These are phyloP conservation scores for Eurystomus glaucurus DNA, from an alignment of 2,797 vertebrate genomes.

Conservation along the genomic window DNA sequence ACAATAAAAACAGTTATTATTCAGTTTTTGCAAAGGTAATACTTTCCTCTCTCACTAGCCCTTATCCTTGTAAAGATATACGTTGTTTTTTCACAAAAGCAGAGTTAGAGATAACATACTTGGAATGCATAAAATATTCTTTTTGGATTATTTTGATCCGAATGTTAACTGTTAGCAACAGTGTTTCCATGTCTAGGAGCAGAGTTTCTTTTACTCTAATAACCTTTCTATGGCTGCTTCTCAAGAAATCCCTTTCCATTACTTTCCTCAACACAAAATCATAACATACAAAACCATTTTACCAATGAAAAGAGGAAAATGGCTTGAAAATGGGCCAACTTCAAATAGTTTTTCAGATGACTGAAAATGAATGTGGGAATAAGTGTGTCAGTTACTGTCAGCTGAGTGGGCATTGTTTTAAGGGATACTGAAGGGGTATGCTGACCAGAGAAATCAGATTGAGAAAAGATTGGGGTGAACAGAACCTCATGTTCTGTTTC, in stretches of 20 bases:
- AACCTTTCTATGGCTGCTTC: neutral
- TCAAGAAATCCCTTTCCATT: conserved; percentile 1
- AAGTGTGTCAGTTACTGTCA: neutral
- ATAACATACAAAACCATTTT: conserved; percentile 17
- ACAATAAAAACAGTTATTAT: neutral
- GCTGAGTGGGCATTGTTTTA: conserved; percentile 43
- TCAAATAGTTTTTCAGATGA: conserved; percentile 36
- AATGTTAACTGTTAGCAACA: neutral
- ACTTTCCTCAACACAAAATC: neutral
- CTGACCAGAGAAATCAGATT: conserved; percentile 55
- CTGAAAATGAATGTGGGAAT: conserved; percentile 33
- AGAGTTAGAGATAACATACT: neutral
- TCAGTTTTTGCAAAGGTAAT: neutral
- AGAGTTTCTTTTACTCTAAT: neutral
- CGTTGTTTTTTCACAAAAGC: neutral
- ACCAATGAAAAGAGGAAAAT: neutral
- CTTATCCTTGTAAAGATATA: neutral
- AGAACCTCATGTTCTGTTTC: conserved; percentile 54
- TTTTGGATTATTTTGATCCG: neutral
- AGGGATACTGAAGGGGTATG: neutral
- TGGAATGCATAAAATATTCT: neutral
- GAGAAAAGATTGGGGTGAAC: conserved; percentile 26
- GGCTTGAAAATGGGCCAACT: conserved; percentile 14
- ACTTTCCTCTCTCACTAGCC: neutral
- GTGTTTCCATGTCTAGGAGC: neutral